Conservation (phyloP, 1,140 invertebrate species). For the Diorhabda elongata region DNA sequence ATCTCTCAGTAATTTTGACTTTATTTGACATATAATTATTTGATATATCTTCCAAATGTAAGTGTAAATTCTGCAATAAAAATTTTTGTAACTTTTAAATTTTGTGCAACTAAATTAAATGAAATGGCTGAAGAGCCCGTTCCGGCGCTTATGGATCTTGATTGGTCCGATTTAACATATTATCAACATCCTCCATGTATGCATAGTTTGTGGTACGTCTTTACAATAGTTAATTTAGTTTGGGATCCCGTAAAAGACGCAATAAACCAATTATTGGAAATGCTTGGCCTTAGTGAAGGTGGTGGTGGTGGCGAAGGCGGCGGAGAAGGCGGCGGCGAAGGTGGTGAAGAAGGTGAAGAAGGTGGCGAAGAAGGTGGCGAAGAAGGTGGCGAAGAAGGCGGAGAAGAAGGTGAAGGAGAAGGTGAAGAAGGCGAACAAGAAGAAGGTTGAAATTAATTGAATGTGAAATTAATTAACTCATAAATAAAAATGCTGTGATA, state of each 20-base stretch:
- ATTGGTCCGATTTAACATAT: not conserved
- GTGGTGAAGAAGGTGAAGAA: constrained; percentile 8
- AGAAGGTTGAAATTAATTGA: not conserved
- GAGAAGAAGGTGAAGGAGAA: not conserved
- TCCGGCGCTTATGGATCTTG: constrained; percentile 1
- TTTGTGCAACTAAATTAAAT: not conserved
- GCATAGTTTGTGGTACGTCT: constrained; percentile 12
- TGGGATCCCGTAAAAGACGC: constrained; percentile 13
- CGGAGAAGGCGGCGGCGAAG: not conserved
- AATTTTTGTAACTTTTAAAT: not conserved
- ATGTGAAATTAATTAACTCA: too few relatives aligned
- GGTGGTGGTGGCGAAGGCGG: constrained; percentile 5
- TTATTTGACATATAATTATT: too few relatives aligned
- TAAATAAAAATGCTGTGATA: too few relatives aligned
- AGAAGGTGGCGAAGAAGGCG: not conserved
- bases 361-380: not conserved
- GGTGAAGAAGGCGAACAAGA: not conserved
- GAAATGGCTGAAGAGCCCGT: not conserved
- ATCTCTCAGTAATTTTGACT: too few relatives aligned
- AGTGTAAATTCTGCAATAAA: too few relatives aligned
- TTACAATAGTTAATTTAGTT: not conserved
- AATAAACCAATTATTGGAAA: not conserved
- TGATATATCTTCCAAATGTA: too few relatives aligned
- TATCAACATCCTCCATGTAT: constrained; percentile 18
- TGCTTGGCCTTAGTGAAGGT: not conserved